Conservation (phyloP, 2,797 vertebrate species). For the Kryptolebias ocellatus region DNA sequence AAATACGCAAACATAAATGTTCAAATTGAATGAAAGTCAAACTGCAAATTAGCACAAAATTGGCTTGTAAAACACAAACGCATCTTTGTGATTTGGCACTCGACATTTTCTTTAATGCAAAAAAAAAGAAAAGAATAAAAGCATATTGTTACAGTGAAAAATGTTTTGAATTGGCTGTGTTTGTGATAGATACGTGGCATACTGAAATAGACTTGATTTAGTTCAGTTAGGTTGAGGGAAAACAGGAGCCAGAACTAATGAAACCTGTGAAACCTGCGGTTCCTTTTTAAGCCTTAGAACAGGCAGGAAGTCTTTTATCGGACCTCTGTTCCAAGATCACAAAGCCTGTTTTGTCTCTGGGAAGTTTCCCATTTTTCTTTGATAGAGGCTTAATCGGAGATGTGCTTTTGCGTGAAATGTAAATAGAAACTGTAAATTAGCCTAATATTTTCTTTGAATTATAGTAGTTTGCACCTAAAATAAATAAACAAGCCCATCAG, state of each 20-base stretch:
- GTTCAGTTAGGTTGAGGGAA: not conserved
- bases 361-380: not conserved
- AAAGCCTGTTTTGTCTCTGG: not conserved
- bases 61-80: slow-evolving; percentile 15
- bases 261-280: not conserved
- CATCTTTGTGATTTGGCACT: slow-evolving; percentile 30
- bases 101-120: slow-evolving; percentile 6
- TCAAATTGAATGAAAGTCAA: not conserved
- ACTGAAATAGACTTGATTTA: not conserved
- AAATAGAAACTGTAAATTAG: not conserved
- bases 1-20: not conserved
- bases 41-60: slow-evolving; percentile 18
- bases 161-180: not conserved
- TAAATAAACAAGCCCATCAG: not conserved
- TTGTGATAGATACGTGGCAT: not conserved
- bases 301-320: not conserved
- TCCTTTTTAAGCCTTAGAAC: not conserved
- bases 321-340: not conserved
- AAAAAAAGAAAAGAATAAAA: slow-evolving; percentile 14
- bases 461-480: not conserved
- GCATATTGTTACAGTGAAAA: too few species aligned
- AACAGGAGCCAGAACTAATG: not conserved
- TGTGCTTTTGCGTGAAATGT: too few species aligned
- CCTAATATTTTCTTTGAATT: slow-evolving; percentile 11
- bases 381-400: not conserved